phyloP scores from a whole-genome alignment of 2,888 invertebrate genomes.

The Vanessa cardui region DNA sequence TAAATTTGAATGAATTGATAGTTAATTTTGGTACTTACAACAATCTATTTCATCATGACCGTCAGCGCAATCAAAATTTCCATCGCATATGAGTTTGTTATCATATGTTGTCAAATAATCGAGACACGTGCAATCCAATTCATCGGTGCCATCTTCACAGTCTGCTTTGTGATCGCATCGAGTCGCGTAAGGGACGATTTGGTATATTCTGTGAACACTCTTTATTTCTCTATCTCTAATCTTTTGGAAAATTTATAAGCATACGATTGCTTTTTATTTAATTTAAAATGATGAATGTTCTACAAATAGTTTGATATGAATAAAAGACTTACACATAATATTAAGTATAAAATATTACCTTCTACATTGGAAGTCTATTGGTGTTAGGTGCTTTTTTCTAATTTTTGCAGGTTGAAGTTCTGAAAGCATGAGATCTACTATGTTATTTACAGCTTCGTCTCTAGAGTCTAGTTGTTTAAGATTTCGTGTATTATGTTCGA shows the following conservation, averaged over 20 bases:
- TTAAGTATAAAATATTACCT: constrained; percentile 54
- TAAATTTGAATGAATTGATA: too few species aligned
- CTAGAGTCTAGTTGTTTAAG: constrained; percentile 23
- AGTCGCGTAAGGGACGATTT: constrained; percentile 82
- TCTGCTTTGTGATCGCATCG: constrained; percentile 87
- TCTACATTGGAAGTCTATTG: constrained; percentile 69
- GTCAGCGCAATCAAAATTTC: constrained; percentile 88
- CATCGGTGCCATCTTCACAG: constrained; percentile 93
- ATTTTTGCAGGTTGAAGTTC: constrained; percentile 64
- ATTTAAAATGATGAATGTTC: too few species aligned
- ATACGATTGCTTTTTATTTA: too few species aligned
- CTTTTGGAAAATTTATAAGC: too few species aligned
- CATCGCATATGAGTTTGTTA: constrained; percentile 87
- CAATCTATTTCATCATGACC: constrained; percentile 89
- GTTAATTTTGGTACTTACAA: constrained; percentile 72
- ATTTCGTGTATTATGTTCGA: constrained; percentile 12
- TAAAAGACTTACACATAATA: too few species aligned
- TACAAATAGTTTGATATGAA: too few species aligned
- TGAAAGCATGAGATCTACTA: constrained; percentile 54
- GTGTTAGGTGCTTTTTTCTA: constrained; percentile 58
- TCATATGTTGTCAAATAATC: constrained; percentile 83
- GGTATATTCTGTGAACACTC: constrained; percentile 82
- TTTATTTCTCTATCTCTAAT: background rate
- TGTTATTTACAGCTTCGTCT: constrained; percentile 41
- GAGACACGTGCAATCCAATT: constrained; percentile 87